phyloP scores from a whole-genome alignment of 2,113 vertebrate genomes.

The Sciurus niger region DNA sequence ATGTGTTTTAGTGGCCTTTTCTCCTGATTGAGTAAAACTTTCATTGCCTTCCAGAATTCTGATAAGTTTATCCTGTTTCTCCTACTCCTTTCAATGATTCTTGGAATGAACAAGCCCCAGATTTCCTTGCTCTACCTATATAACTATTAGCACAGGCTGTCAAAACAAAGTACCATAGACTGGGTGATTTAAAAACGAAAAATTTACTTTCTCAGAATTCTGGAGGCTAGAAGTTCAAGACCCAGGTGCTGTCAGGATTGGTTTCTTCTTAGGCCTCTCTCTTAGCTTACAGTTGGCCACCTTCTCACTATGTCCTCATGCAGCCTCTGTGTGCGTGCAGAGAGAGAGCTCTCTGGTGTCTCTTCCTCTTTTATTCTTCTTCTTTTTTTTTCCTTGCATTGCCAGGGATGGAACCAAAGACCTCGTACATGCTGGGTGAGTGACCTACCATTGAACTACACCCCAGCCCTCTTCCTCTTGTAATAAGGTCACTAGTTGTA shows the following conservation, averaged over 20 bases:
- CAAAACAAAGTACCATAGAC: neutral
- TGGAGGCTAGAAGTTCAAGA: neutral
- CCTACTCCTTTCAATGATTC: conserved; percentile 7
- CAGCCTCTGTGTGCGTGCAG: neutral
- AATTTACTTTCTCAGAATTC: neutral
- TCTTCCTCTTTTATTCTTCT: conserved; percentile 20
- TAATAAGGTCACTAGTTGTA: neutral
- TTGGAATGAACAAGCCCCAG: neutral
- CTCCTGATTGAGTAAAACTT: conserved; percentile 21
- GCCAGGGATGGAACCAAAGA: neutral
- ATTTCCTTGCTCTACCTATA: neutral
- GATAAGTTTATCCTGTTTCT: neutral
- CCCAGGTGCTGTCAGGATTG: neutral
- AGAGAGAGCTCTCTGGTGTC: neutral
- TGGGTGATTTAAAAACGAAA: neutral
- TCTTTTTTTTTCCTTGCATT: neutral
- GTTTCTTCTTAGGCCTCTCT: conserved; percentile 10
- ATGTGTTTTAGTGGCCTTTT: neutral
- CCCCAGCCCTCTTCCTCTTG: neutral
- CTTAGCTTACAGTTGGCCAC: neutral
- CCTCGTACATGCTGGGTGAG: neutral
- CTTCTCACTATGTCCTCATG: neutral
- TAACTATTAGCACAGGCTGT: conserved; percentile 12
- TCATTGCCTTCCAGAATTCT: neutral
- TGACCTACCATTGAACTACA: neutral